Base-by-base conservation (phyloP, 2,888 invertebrate genomes). In the Tipula unca region DNA sequence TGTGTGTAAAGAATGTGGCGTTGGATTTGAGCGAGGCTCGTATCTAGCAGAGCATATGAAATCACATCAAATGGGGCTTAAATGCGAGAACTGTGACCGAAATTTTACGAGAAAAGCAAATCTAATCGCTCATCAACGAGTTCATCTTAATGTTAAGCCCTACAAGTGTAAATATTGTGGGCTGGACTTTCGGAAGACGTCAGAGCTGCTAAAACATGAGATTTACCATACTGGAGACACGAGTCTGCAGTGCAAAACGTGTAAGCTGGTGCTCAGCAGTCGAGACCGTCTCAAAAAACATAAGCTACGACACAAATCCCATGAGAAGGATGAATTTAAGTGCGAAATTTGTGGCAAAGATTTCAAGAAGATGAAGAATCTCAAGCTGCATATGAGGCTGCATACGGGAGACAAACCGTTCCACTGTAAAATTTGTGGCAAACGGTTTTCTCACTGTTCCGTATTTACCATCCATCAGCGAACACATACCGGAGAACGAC, bases 401-500 rank as follows among this genome's bases (percentile, higher is more conserved):
- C 86, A 86, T 84, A 86, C 83, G 0, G 85, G 85, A 3, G 32
- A 86, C 13, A 85, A 85, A 42, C 85, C 85, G 3, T 85, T 85
- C 8, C 85, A 85, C 42, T 85, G 85, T 48, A 25, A 85, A 42
- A 85, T 85, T 25, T 85, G 85, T 42, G 85, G 42, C 5, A 85
- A 85, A 85, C 39, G 39, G 14, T 85, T 85, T 39, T 85, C 85
- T 13, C 85, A 85, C 13, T 39, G 85, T 39, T 39, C 39, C 42
- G 85, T 39, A 0, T 87, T 92, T 14, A 92, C 91, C 86, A 92
- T 92, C 87, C 89, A 90, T 86, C 88, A 92, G 32, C 88, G 92
- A 1, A 92, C 92, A 0, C 93, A 93, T 85, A 92, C 92, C 0
- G 92, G 92, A 0, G 93, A 93, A 87, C 89, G 92, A 4, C 93